Evolutionary conservation across 2,113 vertebrate genomes (phyloP).

Genomic region (Globicephala melas): DNA sequence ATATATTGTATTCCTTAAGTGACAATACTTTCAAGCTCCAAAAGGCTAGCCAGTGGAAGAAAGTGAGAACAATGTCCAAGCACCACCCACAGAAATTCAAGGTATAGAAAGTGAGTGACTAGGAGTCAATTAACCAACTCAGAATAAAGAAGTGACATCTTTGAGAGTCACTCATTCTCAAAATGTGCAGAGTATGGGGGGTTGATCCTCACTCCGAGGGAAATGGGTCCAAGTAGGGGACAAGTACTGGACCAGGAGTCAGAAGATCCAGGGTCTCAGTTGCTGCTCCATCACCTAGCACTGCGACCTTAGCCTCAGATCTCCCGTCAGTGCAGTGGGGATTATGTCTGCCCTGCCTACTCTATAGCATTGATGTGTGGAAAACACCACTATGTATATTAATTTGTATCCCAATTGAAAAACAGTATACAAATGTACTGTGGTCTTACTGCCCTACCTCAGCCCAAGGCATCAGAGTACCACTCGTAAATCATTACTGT

Average conservation of each 20-base stretch:
- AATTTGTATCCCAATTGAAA: background rate
- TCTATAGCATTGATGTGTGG: background rate
- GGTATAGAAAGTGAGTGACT: background rate
- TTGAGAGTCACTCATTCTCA: background rate
- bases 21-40: background rate
- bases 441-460: background rate
- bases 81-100: background rate
- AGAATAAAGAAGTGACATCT: background rate
- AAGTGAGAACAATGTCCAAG: background rate
- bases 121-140: background rate
- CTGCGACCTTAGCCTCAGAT: background rate
- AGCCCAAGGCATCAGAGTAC: background rate
- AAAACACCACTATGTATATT: background rate
- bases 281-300: background rate
- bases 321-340: too few species aligned
- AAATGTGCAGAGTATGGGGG: background rate
- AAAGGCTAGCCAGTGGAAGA: background rate
- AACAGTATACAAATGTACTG: background rate
- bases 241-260: background rate
- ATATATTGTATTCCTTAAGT: constrained; percentile 2
- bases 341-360: background rate
- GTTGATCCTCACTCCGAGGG: background rate
- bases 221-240: background rate
- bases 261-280: background rate
- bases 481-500: background rate